Conservation (phyloP, 2,113 vertebrate species). For the Calypte anna region DNA sequence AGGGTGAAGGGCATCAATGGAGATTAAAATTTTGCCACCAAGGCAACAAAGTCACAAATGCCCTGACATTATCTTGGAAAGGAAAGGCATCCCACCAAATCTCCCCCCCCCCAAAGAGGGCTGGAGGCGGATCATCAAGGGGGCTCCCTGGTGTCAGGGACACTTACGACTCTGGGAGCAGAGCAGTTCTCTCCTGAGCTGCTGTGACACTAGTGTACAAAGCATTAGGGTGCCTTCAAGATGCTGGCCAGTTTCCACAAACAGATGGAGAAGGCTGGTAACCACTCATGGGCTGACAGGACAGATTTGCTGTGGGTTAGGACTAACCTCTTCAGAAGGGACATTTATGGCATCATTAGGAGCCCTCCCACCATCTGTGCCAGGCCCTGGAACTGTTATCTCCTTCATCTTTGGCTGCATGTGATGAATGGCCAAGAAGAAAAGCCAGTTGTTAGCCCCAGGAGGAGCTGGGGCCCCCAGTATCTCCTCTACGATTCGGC, state of each 20-base stretch:
- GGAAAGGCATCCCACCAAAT: accelerated
- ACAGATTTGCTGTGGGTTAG: background rate
- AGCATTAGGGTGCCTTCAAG: background rate
- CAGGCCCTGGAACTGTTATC: background rate
- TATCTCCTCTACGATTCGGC: background rate
- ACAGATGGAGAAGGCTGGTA: background rate
- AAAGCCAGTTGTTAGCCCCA: background rate
- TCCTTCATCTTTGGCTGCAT: background rate
- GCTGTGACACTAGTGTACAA: accelerated
- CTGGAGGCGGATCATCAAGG: accelerated
- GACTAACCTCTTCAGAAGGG: background rate
- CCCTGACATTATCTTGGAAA: background rate
- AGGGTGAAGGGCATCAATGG: accelerated
- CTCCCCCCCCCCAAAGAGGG: background rate
- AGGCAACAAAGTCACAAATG: background rate
- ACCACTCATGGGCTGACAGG: background rate
- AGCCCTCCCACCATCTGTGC: conserved; percentile 18
- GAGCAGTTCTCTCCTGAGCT: background rate
- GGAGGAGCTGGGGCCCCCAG: background rate
- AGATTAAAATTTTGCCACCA: background rate
- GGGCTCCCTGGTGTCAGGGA: accelerated
- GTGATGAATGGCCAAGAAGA: background rate
- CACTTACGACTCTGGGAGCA: accelerated
- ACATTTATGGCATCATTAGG: background rate
- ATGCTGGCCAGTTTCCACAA: background rate